These are phyloP conservation scores for Bibio marci DNA, from an alignment of 2,888 invertebrate species.

Conservation along the genomic window DNA sequence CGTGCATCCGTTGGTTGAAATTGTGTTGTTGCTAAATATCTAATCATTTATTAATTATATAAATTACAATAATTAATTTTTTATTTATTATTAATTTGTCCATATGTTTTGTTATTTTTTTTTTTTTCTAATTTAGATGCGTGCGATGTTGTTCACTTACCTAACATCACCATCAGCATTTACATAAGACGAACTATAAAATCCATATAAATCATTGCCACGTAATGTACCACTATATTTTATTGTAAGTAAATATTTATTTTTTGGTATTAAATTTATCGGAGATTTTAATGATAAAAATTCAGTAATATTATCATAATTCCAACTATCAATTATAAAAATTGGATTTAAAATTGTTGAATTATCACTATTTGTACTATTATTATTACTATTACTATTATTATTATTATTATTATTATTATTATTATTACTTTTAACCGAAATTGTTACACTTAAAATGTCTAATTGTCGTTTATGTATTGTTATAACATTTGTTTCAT, in stretches of 20 bases:
- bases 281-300: not conserved
- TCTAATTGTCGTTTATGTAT: not conserved
- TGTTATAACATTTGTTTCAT: not conserved
- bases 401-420: no score
- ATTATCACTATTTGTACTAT: no score
- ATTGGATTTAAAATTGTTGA: no score
- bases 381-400: no score
- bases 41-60: no score
- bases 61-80: no score
- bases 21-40: slow-evolving; percentile 39
- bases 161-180: slow-evolving; percentile 31
- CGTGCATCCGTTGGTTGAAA: slow-evolving; percentile 42
- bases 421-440: slow-evolving; percentile 6
- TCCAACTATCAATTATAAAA: no score
- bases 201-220: slow-evolving; percentile 38
- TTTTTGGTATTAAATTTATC: not conserved
- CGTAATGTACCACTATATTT: slow-evolving; percentile 38
- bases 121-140: no score
- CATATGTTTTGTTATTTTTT: not conserved
- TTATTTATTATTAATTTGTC: no score
- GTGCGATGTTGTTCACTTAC: slow-evolving; percentile 23
- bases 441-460: slow-evolving; percentile 6
- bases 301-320: not conserved
- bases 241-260: slow-evolving; percentile 32
- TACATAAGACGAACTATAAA: slow-evolving; percentile 42